These are phyloP conservation scores for Campoletis raptor DNA, from an alignment of 2,888 invertebrate genomes.

Conservation along the genomic window DNA sequence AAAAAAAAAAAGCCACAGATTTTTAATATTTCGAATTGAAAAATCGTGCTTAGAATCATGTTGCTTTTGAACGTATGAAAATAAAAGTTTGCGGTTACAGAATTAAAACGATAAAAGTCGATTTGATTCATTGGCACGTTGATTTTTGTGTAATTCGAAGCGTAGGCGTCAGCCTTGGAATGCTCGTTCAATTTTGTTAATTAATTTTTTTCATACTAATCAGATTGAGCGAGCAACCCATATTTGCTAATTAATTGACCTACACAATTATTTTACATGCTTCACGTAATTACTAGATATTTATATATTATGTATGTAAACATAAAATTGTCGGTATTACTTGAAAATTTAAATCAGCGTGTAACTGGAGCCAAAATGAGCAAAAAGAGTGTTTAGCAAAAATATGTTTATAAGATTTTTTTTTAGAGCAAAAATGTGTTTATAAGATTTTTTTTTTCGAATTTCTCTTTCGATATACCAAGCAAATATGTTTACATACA, in stretches of 20 bases:
- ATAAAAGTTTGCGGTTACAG: not conserved
- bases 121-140: conserved; percentile 48
- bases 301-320: not conserved
- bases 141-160: conserved; percentile 56
- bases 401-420: too few species aligned
- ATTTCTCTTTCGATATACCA: not conserved
- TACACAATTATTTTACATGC: conserved; percentile 65
- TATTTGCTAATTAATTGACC: conserved; percentile 43
- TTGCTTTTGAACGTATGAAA: not conserved
- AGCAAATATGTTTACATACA: conserved; percentile 1
- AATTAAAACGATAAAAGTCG: conserved; percentile 14
- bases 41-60: conserved; percentile 50
- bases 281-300: conserved; percentile 46
- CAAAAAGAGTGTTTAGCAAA: too few species aligned
- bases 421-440: too few species aligned
- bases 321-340: not conserved
- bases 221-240: conserved; percentile 39
- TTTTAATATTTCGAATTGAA: conserved; percentile 37
- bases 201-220: not conserved
- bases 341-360: not conserved
- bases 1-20: conserved; percentile 43
- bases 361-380: not conserved
- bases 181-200: conserved; percentile 10
- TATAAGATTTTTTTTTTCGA: not conserved
- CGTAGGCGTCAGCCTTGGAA: conserved; percentile 52